A percentile compares a stretch with the other conserved stretches of the same genome.
These are phyloP conservation scores for Coptotermes formosanus DNA, from an alignment of 1,140 invertebrate species.

Conservation along the genomic window DNA sequence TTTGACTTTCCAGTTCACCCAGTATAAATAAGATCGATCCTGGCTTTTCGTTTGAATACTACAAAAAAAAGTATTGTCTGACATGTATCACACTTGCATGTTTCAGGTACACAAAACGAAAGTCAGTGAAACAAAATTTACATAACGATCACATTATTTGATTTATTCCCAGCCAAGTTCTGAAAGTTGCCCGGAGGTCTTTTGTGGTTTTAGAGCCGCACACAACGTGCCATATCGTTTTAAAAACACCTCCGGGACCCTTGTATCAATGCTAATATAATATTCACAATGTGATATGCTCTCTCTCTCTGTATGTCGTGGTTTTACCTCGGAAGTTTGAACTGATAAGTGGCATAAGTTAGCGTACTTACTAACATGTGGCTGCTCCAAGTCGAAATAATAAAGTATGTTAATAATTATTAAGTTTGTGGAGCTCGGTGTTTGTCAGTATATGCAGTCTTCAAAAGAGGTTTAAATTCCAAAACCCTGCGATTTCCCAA, in stretches of 20 bases:
- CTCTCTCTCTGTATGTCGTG: background rate
- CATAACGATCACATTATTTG: conserved; percentile 11
- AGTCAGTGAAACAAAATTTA: conserved; percentile 10
- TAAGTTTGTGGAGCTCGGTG: no score
- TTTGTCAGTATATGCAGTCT: no score
- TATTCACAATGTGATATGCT: conserved; percentile 7
- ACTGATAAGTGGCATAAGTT: background rate
- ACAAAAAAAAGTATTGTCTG: background rate
- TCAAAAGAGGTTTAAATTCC: no score
- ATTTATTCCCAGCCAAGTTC: background rate
- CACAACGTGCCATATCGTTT: background rate
- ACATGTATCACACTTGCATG: background rate
- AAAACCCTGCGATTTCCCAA: no score
- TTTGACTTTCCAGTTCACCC: background rate
- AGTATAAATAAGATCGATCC: background rate
- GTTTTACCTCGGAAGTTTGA: background rate
- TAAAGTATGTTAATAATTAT: no score
- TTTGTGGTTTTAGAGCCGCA: background rate
- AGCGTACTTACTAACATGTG: background rate
- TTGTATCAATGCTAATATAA: conserved; percentile 17
- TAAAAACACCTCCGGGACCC: background rate
- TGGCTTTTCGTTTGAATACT: background rate
- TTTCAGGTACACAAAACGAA: background rate
- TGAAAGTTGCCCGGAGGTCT: conserved; percentile 5
- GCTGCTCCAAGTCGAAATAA: no score